phyloP scores from a whole-genome alignment of 2,888 invertebrate genomes.

The Diloba caeruleocephala region DNA sequence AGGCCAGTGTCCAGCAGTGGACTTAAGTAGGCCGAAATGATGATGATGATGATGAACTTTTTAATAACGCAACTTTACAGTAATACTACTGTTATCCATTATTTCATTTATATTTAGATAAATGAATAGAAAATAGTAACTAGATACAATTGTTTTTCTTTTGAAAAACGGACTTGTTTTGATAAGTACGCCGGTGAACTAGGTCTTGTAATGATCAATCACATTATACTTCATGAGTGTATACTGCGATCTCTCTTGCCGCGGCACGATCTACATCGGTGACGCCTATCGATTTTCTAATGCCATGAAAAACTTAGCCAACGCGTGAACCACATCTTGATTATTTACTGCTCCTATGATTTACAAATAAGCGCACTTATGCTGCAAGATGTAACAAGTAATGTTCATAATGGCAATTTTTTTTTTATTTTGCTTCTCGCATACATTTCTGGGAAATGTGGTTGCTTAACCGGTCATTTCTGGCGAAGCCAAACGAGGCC shows the following conservation, averaged over 20 bases:
- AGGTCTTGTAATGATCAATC: conserved; percentile 17
- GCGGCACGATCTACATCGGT: conserved; percentile 10
- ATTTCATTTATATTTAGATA: too few relatives aligned
- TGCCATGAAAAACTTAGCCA: conserved; percentile 34
- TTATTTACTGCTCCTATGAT: conserved; percentile 40
- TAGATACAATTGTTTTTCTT: too few relatives aligned
- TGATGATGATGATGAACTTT: too few relatives aligned
- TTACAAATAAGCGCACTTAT: conserved; percentile 26
- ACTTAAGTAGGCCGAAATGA: too few relatives aligned
- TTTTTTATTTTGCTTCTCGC: neutral
- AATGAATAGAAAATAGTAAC: too few relatives aligned
- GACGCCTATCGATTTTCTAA: conserved; percentile 43
- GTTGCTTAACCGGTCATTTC: too few relatives aligned
- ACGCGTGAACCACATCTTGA: conserved; percentile 33
- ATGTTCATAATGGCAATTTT: too few relatives aligned
- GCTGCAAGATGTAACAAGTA: conserved; percentile 1
- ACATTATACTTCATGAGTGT: neutral
- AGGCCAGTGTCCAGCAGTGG: too few relatives aligned
- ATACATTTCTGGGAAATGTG: too few relatives aligned
- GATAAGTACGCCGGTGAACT: conserved; percentile 31
- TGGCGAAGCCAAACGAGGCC: too few relatives aligned
- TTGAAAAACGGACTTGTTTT: conserved; percentile 23
- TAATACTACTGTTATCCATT: too few relatives aligned
- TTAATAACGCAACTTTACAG: too few relatives aligned
- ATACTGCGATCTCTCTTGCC: conserved; percentile 32